These are phyloP conservation scores for Gerris buenoi DNA, from an alignment of 1,140 invertebrate genomes.

Conservation along the genomic window DNA sequence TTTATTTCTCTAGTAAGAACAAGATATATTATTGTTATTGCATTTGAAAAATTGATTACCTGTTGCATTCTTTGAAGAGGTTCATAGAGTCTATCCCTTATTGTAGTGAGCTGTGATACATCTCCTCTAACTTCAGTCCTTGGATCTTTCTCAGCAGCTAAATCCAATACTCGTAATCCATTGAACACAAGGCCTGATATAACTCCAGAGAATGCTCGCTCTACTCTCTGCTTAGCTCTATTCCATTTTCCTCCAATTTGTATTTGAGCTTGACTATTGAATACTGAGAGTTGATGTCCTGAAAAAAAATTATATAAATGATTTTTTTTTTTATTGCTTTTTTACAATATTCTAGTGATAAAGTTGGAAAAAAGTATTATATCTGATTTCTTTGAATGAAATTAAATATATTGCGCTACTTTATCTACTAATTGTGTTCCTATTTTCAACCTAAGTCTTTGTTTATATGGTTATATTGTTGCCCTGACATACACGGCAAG, in stretches of 20 bases:
- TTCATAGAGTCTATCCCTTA: conserved; percentile 49
- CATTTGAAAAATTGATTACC: conserved; percentile 33
- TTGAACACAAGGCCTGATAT: conserved; percentile 80
- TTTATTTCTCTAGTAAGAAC: no score
- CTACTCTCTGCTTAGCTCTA: conserved; percentile 45
- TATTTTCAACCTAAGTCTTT: no score
- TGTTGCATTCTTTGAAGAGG: conserved; percentile 65
- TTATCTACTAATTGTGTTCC: no score
- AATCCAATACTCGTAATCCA: conserved; percentile 63
- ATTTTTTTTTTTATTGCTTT: no score
- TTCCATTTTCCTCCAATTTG: conserved; percentile 77
- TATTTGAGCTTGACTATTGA: conserved; percentile 80
- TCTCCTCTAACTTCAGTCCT: conserved; percentile 55
- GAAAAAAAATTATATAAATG: no score
- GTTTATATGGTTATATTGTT: no score
- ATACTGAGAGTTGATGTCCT: conserved; percentile 77
- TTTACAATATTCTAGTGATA: no score
- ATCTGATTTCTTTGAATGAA: no score
- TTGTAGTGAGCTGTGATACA: conserved; percentile 51
- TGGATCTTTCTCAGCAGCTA: conserved; percentile 64
- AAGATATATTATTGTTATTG: no score
- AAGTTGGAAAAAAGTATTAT: no score
- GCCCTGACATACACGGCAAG: no score
- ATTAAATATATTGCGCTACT: no score
- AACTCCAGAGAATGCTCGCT: conserved; percentile 66